Conservation (phyloP, 2,888 invertebrate genomes). For the Pardosa pseudoannulata region DNA sequence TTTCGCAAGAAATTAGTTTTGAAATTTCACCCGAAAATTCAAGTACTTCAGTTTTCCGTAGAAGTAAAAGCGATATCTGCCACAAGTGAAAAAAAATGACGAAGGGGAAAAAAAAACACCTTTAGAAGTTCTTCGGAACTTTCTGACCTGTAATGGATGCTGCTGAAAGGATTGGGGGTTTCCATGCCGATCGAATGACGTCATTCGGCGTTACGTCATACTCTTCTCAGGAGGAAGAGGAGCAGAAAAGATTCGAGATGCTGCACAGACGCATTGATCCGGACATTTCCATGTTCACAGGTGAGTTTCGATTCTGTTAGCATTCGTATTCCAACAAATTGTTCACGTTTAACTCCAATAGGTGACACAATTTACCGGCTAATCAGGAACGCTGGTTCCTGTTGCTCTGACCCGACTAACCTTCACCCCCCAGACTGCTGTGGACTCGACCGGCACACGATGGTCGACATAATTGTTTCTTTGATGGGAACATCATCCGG, state of each 20-base stretch:
- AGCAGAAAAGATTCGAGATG: constrained; percentile 23
- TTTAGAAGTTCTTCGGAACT: no score
- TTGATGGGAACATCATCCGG: background rate
- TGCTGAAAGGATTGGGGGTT: background rate
- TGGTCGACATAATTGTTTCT: background rate
- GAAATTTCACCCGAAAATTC: no score
- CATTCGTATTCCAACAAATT: background rate
- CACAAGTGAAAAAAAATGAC: no score
- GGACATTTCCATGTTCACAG: constrained; percentile 48
- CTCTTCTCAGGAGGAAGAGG: constrained; percentile 44
- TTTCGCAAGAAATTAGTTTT: no score
- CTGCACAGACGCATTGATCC: constrained; percentile 41
- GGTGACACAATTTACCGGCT: no score
- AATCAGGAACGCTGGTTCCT: background rate
- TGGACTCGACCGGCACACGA: background rate
- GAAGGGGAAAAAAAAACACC: no score
- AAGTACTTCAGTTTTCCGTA: no score
- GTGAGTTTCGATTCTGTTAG: constrained; percentile 23
- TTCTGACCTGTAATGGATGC: background rate
- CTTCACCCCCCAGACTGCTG: background rate
- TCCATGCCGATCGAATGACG: constrained; percentile 27
- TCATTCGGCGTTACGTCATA: constrained; percentile 44
- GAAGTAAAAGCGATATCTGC: no score
- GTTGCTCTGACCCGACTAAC: background rate
- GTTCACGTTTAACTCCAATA: no score